These are phyloP conservation scores for Zaprionus africanus DNA, from an alignment of 1,140 invertebrate species.

Conservation along the genomic window DNA sequence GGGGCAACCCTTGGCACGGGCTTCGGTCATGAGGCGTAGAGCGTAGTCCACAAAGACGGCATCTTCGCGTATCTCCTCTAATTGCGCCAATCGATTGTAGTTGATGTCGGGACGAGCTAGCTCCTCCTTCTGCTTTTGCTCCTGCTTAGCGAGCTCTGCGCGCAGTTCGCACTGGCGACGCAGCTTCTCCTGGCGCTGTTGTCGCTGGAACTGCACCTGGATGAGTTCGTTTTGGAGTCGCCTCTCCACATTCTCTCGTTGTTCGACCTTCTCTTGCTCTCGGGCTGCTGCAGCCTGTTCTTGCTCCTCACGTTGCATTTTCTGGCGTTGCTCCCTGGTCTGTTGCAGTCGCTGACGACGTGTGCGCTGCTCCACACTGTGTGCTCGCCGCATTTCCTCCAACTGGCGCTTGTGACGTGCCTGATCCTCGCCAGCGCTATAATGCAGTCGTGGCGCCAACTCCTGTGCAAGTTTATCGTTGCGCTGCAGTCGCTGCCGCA, in stretches of 20 bases:
- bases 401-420: conserved; percentile 52
- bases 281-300: conserved; percentile 40
- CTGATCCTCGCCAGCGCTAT: conserved; percentile 63
- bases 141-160: conserved; percentile 55
- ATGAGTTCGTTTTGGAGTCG: conserved; percentile 61
- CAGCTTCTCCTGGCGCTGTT: conserved; percentile 58
- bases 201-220: conserved; percentile 56
- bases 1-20: conserved; percentile 48
- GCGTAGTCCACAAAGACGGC: conserved; percentile 67
- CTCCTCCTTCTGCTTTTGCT: conserved; percentile 39
- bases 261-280: conserved; percentile 34
- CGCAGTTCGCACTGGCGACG: conserved; percentile 51
- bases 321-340: conserved; percentile 49
- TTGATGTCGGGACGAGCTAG: conserved; percentile 55
- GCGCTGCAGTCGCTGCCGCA: conserved; percentile 43
- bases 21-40: conserved; percentile 58
- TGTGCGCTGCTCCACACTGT: conserved; percentile 67
- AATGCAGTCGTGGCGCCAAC: conserved; percentile 61
- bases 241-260: conserved; percentile 27
- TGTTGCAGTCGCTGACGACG: conserved; percentile 36
- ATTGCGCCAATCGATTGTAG: conserved; percentile 63
- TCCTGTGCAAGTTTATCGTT: conserved; percentile 59
- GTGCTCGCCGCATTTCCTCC: conserved; percentile 65
- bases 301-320: conserved; percentile 57
- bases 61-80: conserved; percentile 67